These are phyloP conservation scores for Synanthedon formicaeformis DNA, from an alignment of 2,888 invertebrate species.

Conservation along the genomic window DNA sequence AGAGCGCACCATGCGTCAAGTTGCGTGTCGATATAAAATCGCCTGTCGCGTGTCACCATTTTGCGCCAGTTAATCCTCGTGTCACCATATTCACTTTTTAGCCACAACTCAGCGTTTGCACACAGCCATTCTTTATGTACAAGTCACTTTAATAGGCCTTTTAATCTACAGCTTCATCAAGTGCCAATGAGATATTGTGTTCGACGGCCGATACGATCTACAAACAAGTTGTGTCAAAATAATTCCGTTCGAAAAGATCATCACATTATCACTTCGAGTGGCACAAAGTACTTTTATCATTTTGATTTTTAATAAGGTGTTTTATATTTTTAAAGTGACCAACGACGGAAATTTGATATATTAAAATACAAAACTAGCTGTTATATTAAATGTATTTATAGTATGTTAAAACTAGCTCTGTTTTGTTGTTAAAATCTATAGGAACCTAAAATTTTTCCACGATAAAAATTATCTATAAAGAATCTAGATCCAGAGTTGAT, in stretches of 20 bases:
- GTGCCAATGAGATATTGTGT: conserved; percentile 9
- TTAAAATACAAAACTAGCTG: too few species aligned
- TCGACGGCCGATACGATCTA: conserved; percentile 19
- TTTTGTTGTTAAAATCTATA: too few species aligned
- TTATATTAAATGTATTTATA: too few species aligned
- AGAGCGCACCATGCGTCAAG: conserved; percentile 45
- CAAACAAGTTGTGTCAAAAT: conserved; percentile 16
- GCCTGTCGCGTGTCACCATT: conserved; percentile 14
- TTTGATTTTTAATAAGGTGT: too few species aligned
- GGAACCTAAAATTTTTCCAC: too few species aligned
- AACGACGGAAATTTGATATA: too few species aligned
- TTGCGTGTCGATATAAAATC: conserved; percentile 55
- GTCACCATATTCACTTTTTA: conserved; percentile 32
- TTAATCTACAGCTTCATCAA: conserved; percentile 35
- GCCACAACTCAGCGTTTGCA: conserved; percentile 16
- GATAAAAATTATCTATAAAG: too few species aligned
- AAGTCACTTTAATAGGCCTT: conserved; percentile 23
- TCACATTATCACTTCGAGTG: conserved; percentile 2
- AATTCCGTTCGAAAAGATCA: conserved; percentile 6
- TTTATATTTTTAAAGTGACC: too few species aligned
- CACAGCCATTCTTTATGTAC: conserved; percentile 24
- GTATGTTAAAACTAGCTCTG: too few species aligned
- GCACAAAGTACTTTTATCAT: neutral
- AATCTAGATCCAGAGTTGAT: too few species aligned
- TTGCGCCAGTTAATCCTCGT: conserved; percentile 35